Conservation (phyloP, 2,888 invertebrate genomes). For the Ennomos quercinarius region DNA sequence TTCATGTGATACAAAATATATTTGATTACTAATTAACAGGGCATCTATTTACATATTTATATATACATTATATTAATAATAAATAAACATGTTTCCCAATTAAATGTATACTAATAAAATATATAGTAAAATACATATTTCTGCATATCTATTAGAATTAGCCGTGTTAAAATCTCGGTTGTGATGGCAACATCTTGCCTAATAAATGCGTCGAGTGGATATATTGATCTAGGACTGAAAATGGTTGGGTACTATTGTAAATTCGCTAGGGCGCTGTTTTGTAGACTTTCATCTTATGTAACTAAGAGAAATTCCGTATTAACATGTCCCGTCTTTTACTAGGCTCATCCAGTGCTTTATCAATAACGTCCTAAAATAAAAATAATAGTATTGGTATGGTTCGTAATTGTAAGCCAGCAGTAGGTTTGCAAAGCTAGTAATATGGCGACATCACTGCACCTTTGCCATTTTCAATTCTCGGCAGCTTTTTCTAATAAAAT, state of each 20-base stretch:
- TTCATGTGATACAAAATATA: slow-evolving; percentile 54
- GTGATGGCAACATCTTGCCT: slow-evolving; percentile 42
- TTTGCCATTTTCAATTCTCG: too few relatives aligned
- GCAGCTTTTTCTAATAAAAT: too few relatives aligned
- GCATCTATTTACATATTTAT: slow-evolving; percentile 6
- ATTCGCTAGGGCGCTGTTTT: slow-evolving; percentile 4
- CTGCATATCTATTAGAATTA: slow-evolving; percentile 5
- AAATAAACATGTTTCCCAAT: too few relatives aligned
- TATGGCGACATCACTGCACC: too few relatives aligned
- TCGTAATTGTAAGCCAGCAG: too few relatives aligned
- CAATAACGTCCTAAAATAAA: slow-evolving; percentile 6
- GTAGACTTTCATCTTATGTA: background rate
- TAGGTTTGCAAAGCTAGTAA: too few relatives aligned
- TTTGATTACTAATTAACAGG: slow-evolving; percentile 27
- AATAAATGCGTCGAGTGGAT: slow-evolving; percentile 24
- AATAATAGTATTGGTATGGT: background rate
- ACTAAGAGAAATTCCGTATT: slow-evolving; percentile 9
- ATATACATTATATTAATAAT: background rate
- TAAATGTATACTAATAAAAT: too few relatives aligned
- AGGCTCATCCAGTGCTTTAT: slow-evolving; percentile 35
- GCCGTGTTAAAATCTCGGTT: slow-evolving; percentile 35
- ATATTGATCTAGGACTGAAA: slow-evolving; percentile 13
- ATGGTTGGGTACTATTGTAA: slow-evolving; percentile 8
- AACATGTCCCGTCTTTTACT: slow-evolving; percentile 30
- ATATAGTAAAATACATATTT: background rate